Base-by-base conservation (phyloP, 2,888 invertebrate genomes). In the Amiota mariae region DNA sequence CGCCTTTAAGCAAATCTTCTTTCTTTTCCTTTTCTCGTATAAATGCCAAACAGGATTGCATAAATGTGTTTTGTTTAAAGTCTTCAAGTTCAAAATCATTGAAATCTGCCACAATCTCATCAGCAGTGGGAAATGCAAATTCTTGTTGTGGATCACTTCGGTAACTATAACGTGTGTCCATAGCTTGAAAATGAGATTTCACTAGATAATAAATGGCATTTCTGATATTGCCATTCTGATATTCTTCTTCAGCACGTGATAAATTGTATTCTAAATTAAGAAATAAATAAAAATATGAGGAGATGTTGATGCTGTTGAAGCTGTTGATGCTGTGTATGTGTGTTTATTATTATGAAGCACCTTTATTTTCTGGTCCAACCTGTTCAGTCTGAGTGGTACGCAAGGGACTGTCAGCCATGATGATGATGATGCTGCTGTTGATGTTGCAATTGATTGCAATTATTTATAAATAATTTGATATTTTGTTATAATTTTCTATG, bases 201-300 rank as follows among this genome's bases (percentile, higher is more conserved):
- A 87, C 85, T 80, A 89, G 89, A 75, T 88, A 88, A 76, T 86
- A 89, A 73, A 89, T 84, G 0, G 89, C 80, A 48, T 78, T 71
- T 8, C 77, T 71, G 24, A 76, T 72, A 49, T 88, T 85, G 1
- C 86, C 87, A 73, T 84, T 82, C 4, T 76, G 73, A 68, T 82
- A 89, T 47, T 88, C 88, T 49, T 82, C 82, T 49, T 86, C 88
- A 6, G 87, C 87, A n/a, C 86, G 84, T 49, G 85, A 76, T 48
- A 89, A 78, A 77, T 82, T 76, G 12, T 77, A 80, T 77, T 85
- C 80, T 82, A 61, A n/a, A 24, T 18, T 4, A 51, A 11, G 1
- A 49, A 51, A 54, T n/a, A 15, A 54, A 54, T 13, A 12, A n/a
- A 1, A n/a, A n/a, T 11, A n/a, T 51, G 4, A n/a, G 1, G 4